Evolutionary conservation across 1,140 invertebrate species (phyloP), one percentile per base, ranked within the genome.

Genomic region (Drosophila funebris): DNA sequence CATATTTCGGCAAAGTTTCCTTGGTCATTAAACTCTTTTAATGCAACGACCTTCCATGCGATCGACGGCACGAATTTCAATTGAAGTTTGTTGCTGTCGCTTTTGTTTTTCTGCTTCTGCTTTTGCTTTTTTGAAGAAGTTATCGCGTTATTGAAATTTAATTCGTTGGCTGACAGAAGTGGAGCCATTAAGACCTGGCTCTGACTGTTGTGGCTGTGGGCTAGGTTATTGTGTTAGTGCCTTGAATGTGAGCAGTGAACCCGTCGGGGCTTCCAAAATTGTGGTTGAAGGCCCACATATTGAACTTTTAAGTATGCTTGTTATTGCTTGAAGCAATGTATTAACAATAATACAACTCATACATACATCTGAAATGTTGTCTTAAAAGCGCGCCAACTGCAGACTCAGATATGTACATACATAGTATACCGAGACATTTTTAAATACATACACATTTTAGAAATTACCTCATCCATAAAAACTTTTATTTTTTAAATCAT

Each of bases 11-110:
- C 71, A 88, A 87, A 81, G 83, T 88, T 87, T 87, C 82, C 82
- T 88, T 87, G 83, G 82, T 87, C 82, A 87, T 88, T 87, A 87
- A 87, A 87, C 83, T 87, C 82, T 87, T 71, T 87, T 82, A 87
- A 87, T 87, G 82, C 82, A 88, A 87, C 83, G 82, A 87, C 82
- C 82, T 87, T 87, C 82, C 83, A 62, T 76, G 75, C 82, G 82
- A 87, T 85, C 82, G 74, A 62, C 82, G 75, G 33, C 70, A 76
- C 75, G 82, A 87, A 85, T 85, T 81, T 78, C 82, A 82, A 85
- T 87, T 88, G 67, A 77, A 74, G 64, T 70, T 75, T 77, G 71
- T 81, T 44, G 37, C 29, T 33, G 7, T 8, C 9, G 31, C 31
- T 54, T 60, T 61, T 57, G 37, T 16, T 64, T 63, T 41, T 41